Conservation (phyloP, 2,113 vertebrate genomes). For the Dromas ardeola region DNA sequence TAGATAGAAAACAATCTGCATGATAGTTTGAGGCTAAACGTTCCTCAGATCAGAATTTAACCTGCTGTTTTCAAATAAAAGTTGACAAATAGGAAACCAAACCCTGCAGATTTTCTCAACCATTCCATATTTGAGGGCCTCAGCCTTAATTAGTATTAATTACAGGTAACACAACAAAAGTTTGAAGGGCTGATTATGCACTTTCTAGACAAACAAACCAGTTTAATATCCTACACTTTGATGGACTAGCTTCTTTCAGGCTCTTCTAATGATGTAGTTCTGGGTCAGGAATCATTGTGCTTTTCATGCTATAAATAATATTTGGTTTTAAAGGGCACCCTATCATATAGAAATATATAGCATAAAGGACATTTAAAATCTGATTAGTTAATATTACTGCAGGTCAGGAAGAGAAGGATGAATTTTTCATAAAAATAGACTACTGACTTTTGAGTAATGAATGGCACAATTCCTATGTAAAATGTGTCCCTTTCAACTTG, state of each 20-base stretch:
- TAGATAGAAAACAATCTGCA: slow-evolving; percentile 73
- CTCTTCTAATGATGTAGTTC: background rate
- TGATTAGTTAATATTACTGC: background rate
- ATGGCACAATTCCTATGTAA: background rate
- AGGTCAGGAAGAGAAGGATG: background rate
- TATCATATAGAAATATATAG: background rate
- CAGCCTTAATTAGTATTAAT: slow-evolving; percentile 78
- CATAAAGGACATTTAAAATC: background rate
- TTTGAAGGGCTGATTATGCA: slow-evolving; percentile 52
- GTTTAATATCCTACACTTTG: slow-evolving; percentile 26
- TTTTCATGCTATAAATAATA: slow-evolving; percentile 30
- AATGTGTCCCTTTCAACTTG: background rate
- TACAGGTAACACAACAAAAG: slow-evolving; percentile 62
- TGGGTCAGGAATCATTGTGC: background rate
- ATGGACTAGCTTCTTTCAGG: background rate
- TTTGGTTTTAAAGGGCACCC: background rate
- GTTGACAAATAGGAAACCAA: slow-evolving; percentile 77
- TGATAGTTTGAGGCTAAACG: slow-evolving; percentile 78
- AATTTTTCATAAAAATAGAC: background rate
- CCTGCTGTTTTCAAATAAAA: slow-evolving; percentile 82
- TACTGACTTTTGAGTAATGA: background rate
- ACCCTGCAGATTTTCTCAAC: slow-evolving; percentile 69
- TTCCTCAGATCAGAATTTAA: slow-evolving; percentile 73
- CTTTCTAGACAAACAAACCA: slow-evolving; percentile 60
- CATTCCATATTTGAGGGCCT: slow-evolving; percentile 63